Evolutionary conservation across 2,113 vertebrate genomes (phyloP).

Genomic region (Leptobrachium ailaonicum): DNA sequence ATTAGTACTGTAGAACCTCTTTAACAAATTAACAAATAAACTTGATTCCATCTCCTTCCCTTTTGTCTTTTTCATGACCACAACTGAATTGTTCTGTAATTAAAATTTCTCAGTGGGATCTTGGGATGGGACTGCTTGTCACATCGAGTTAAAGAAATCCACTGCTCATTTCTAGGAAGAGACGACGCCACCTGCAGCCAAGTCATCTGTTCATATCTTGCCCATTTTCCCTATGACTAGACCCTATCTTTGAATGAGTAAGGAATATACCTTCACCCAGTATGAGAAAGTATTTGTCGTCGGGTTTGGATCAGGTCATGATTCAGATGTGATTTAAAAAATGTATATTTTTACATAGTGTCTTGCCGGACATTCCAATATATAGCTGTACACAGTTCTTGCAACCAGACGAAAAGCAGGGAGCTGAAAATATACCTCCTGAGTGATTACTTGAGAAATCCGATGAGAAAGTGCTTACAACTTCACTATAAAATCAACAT

Average conservation of each 20-base stretch:
- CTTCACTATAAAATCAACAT: too few relatives aligned
- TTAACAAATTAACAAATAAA: too few relatives aligned
- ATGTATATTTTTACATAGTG: too few relatives aligned
- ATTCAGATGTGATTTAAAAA: too few relatives aligned
- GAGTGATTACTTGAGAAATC: too few relatives aligned
- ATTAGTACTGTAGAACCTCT: too few relatives aligned
- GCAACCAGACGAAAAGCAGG: too few relatives aligned
- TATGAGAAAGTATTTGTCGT: constrained; percentile 39
- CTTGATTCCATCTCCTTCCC: not conserved
- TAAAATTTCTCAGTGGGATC: constrained; percentile 76
- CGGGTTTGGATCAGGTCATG: not conserved
- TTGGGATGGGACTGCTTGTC: constrained; percentile 78
- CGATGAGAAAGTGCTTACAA: too few relatives aligned
- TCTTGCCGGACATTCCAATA: too few relatives aligned
- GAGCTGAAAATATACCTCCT: too few relatives aligned
- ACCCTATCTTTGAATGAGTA: constrained; percentile 56
- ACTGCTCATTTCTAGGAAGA: constrained; percentile 66
- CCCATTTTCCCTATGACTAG: constrained; percentile 55
- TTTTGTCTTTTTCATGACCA: constrained; percentile 12
- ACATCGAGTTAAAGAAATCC: constrained; percentile 79
- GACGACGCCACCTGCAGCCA: constrained; percentile 70
- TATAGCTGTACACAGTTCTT: too few relatives aligned
- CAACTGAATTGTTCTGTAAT: constrained; percentile 60
- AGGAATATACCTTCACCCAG: constrained; percentile 56
- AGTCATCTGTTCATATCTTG: constrained; percentile 72